Percentiles rank a stretch among this genome's conserved stretches.
phyloP scores from a whole-genome alignment of 2,888 invertebrate species.

The Ormyrus pomaceus region DNA sequence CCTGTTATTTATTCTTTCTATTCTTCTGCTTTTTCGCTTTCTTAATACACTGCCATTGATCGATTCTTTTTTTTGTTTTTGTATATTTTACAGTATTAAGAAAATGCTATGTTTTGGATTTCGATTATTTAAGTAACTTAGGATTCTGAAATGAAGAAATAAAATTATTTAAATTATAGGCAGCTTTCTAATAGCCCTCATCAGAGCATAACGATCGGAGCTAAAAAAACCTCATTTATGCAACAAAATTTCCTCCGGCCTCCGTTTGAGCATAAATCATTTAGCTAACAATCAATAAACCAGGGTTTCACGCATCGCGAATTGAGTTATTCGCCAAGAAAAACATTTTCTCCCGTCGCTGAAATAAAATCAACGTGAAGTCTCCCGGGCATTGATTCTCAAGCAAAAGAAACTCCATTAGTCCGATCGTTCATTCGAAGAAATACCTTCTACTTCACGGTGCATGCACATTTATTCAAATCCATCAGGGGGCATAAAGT shows the following conservation, averaged over 20 bases:
- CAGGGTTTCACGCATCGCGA: background rate
- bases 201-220: no score
- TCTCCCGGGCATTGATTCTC: conserved; percentile 31
- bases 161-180: no score
- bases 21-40: conserved; percentile 1
- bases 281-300: background rate
- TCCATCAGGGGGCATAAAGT: conserved; percentile 42
- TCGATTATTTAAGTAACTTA: no score
- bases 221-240: no score
- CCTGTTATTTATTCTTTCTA: background rate
- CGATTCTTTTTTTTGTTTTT: background rate
- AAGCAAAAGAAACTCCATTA: conserved; percentile 37
- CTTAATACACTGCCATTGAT: conserved; percentile 18
- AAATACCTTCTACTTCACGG: conserved; percentile 48
- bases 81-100: no score
- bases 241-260: no score
- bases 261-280: no score
- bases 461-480: conserved; percentile 51
- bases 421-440: conserved; percentile 42
- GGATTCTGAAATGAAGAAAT: no score
- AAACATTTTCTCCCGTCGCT: conserved; percentile 19
- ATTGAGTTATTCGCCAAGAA: background rate
- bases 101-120: no score
- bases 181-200: no score
- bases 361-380: conserved; percentile 22